Percentiles rank a stretch among this genome's conserved stretches.
phyloP scores from a whole-genome alignment of 2,113 vertebrate genomes.

The Otocyon megalotis region DNA sequence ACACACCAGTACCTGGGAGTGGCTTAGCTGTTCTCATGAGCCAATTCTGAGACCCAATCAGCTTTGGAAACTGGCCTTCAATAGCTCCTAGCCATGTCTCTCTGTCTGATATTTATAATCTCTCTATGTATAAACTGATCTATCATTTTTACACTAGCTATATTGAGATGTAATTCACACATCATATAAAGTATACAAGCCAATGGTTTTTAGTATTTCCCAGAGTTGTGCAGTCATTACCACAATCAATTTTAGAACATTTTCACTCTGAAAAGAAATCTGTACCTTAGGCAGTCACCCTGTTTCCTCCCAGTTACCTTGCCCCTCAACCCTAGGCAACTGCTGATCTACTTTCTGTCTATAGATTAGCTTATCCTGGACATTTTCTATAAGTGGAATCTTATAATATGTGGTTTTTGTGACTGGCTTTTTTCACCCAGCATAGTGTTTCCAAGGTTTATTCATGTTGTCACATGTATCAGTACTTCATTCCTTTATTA shows the following conservation, averaged over 20 bases:
- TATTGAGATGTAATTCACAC: constrained; percentile 11
- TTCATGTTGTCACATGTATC: background rate
- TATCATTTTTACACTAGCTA: background rate
- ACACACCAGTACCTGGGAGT: background rate
- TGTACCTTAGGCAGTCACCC: background rate
- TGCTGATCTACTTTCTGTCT: background rate
- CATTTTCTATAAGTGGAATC: background rate
- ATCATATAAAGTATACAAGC: background rate
- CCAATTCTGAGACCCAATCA: background rate
- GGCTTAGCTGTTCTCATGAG: background rate
- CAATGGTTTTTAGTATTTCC: background rate
- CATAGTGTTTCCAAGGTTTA: background rate
- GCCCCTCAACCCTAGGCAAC: background rate
- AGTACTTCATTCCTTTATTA: background rate
- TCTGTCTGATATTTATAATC: background rate
- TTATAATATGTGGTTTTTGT: background rate
- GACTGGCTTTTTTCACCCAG: background rate
- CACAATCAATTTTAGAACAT: background rate
- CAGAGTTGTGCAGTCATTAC: background rate
- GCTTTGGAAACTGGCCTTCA: background rate
- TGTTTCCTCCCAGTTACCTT: background rate
- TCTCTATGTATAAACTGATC: background rate
- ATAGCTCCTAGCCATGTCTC: background rate
- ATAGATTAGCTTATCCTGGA: background rate
- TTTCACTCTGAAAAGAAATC: background rate